Evolutionary conservation across 1,140 invertebrate species (phyloP), one percentile per base, ranked within the genome.

Genomic region (Pseudomyrmex dendroicus): DNA sequence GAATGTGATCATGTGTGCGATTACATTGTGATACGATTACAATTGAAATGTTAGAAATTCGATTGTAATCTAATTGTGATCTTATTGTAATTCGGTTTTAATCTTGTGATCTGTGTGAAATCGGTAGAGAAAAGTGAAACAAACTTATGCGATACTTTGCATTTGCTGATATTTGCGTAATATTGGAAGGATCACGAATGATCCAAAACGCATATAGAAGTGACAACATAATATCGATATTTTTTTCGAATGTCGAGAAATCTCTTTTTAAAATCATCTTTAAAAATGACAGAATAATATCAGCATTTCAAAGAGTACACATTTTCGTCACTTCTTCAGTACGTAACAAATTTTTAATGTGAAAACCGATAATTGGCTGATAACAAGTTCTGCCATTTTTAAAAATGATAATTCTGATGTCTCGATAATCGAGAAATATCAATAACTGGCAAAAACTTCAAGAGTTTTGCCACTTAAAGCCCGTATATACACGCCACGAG

Each of bases 401-500:
- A 50, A 22, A 22, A 35, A 35, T 70, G 22, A 1, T 57, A 70
- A 46, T 67, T 54, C 57, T 35, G 1, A 77, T 59, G 15, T 46
- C 68, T 78, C 9, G 22, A 13, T 15, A 54, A n/a, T 54, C 48
- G 54, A 25, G 46, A 76, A 76, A 76, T 76, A 76, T 76, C 61
- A n/a, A 64, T 76, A 64, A 76, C 15, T 76, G 12, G n/a, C 73
- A 44, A 7, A 25, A 54, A 20, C 73, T 64, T 48, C 22, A 35
- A 35, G 35, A 76, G 17, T 63, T 78, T 67, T 70, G 76, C 64
- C 44, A 78, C 20, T 57, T 10, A 44, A 70, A 70, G 64, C 20
- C 52, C 76, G 67, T 57, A 22, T 67, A 56, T 67, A 85, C 76
- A 86, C 52, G 72, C 73, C 68, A 82, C 52, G 68, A 68, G 62